Conservation (phyloP, 2,113 vertebrate species). For the Pipa parva region DNA sequence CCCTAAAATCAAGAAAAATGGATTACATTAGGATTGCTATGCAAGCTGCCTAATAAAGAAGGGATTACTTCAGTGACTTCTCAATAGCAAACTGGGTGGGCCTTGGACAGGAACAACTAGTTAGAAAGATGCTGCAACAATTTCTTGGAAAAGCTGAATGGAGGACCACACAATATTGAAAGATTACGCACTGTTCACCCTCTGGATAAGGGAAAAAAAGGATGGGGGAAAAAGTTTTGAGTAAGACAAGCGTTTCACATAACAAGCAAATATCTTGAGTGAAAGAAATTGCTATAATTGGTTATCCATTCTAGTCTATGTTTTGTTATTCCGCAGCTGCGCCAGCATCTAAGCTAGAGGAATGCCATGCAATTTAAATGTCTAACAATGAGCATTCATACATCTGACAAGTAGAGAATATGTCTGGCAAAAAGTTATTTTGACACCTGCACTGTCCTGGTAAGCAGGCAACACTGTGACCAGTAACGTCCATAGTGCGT, state of each 20-base stretch:
- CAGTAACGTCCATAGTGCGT: constrained; percentile 7
- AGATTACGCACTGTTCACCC: constrained; percentile 45
- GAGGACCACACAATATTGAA: constrained; percentile 53
- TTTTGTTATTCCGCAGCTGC: constrained; percentile 34
- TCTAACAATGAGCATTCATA: constrained; percentile 34
- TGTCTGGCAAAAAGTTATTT: constrained; percentile 17
- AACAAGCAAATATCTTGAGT: constrained; percentile 40
- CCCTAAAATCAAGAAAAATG: constrained; percentile 56
- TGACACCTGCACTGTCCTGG: constrained; percentile 26
- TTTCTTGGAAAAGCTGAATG: constrained; percentile 54
- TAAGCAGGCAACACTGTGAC: neutral
- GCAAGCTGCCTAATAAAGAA: constrained; percentile 49
- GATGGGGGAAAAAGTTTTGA: neutral
- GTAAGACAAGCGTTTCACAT: constrained; percentile 46
- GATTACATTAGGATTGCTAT: constrained; percentile 45
- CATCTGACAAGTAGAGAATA: constrained; percentile 33
- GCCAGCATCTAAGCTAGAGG: constrained; percentile 19
- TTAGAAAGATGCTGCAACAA: constrained; percentile 56
- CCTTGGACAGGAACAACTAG: constrained; percentile 44
- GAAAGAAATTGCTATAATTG: constrained; percentile 37
- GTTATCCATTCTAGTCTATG: constrained; percentile 20
- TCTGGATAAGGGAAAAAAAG: constrained; percentile 29
- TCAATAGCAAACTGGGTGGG: constrained; percentile 61
- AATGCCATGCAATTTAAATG: constrained; percentile 25
- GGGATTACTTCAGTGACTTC: constrained; percentile 55